phyloP scores from a whole-genome alignment of 2,797 vertebrate species.

The Danio jaintianensis region DNA sequence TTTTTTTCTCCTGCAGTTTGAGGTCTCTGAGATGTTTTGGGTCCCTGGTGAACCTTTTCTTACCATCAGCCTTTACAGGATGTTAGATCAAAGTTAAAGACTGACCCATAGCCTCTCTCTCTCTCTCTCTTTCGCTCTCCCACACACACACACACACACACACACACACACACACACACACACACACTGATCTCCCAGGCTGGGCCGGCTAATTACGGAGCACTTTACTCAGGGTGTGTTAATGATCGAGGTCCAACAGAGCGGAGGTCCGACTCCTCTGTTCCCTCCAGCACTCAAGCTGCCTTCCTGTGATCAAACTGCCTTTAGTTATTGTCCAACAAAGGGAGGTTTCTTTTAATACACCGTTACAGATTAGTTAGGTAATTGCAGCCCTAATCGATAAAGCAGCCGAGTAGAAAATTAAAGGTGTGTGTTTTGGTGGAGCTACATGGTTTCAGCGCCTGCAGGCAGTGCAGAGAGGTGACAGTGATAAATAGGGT shows the following conservation, averaged over 20 bases:
- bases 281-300: constrained; percentile 79
- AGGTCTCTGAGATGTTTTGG: constrained; percentile 21
- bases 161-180: constrained; percentile 52
- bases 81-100: constrained; percentile 78
- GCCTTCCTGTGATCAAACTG: constrained; percentile 81
- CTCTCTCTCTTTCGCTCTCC: too few species aligned
- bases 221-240: constrained; percentile 76
- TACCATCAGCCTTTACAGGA: constrained; percentile 33
- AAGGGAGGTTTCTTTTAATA: constrained; percentile 86
- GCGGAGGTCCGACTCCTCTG: constrained; percentile 62
- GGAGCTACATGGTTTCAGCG: constrained; percentile 77
- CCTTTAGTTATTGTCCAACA: constrained; percentile 89
- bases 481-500: constrained; percentile 89
- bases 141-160: constrained; percentile 40
- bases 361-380: constrained; percentile 82
- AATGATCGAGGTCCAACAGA: constrained; percentile 75
- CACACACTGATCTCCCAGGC: constrained; percentile 72
- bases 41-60: constrained; percentile 26
- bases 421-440: constrained; percentile 80
- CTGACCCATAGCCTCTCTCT: constrained; percentile 66
- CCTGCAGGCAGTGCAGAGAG: constrained; percentile 69
- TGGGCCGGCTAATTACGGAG: constrained; percentile 76
- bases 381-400: constrained; percentile 90
- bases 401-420: constrained; percentile 87
- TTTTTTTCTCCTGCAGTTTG: background rate